phyloP scores from a whole-genome alignment of 2,113 vertebrate genomes.

The Apistogramma diplotaenia region DNA sequence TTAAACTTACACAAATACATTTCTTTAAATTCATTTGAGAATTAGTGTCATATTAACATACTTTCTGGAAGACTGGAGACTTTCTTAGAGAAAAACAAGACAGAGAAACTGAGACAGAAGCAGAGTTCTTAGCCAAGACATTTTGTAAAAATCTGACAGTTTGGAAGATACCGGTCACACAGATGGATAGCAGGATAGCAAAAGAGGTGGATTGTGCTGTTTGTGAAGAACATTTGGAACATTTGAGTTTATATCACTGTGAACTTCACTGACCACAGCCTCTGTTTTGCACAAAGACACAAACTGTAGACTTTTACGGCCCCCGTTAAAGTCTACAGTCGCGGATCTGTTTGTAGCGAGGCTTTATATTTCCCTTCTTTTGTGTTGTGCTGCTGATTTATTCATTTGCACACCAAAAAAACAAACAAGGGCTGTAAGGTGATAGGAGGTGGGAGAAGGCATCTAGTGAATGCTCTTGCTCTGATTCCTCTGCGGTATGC shows the following conservation, averaged over 20 bases:
- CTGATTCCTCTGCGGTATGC: neutral
- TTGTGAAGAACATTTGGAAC: constrained; percentile 1
- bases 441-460: constrained; percentile 16
- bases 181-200: constrained; percentile 50
- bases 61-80: neutral
- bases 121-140: neutral
- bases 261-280: neutral
- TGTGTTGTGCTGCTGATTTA: constrained; percentile 34
- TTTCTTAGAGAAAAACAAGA: neutral
- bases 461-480: constrained; percentile 6
- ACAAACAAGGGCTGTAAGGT: constrained; percentile 1
- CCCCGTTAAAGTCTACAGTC: neutral
- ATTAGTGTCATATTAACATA: neutral
- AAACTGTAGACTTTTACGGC: neutral
- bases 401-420: constrained; percentile 13
- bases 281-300: neutral
- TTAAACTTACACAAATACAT: neutral
- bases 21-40: neutral
- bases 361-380: constrained; percentile 26
- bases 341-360: constrained; percentile 23
- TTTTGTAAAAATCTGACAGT: neutral
- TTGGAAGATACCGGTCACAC: constrained; percentile 20
- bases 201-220: constrained; percentile 1
- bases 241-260: neutral
- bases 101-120: neutral